Evolutionary conservation across 2,797 vertebrate genomes (phyloP), one percentile per base, ranked within the genome.

Genomic region (Eulemur rubriventer): DNA sequence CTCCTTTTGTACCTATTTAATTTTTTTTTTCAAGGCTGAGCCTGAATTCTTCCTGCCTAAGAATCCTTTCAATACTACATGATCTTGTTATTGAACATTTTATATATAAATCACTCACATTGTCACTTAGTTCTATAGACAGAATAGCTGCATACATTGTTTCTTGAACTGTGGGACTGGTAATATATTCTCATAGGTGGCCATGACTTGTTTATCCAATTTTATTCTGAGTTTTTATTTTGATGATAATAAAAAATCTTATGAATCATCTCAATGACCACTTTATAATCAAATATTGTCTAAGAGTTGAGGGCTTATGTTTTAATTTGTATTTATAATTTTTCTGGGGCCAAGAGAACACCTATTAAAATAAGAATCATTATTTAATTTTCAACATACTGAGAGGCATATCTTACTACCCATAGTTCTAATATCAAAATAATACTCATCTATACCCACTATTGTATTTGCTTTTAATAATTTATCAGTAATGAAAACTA

Each of bases 21-120:
- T 7, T 76, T 75, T 55, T 63, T 22, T 81, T 80, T 91, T 92
- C 81, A 94, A 93, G 69, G 57, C n/a, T 96, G 50, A 95, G 20
- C 8, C 78, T 50, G 65, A 89, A 57, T 81, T 48, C 17, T 89
- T 69, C n/a, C 33, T 73, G 52, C 3, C 38, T 84, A 7, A 22
- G 38, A 93, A 52, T 50, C 38, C 10, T 81, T 85, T 59, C 67
- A 78, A 35, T 12, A n/a, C 12, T 43, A 78, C 55, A 22, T 89
- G 6, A 65, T 72, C 28, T 91, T 93, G 16, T 63, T 61, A 48
- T 48, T 89, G 12, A 89, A 63, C 5, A 28, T 1, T 87, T 79
- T 59, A 80, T 81, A 55, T 67, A 43, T 72, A 16, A 11, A 30
- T 33, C 8, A 38, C 17, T 89, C 33, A 33, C 35, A 41, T 18